Conservation (phyloP, 2,888 invertebrate genomes). For the Trimorus sp. region DNA sequence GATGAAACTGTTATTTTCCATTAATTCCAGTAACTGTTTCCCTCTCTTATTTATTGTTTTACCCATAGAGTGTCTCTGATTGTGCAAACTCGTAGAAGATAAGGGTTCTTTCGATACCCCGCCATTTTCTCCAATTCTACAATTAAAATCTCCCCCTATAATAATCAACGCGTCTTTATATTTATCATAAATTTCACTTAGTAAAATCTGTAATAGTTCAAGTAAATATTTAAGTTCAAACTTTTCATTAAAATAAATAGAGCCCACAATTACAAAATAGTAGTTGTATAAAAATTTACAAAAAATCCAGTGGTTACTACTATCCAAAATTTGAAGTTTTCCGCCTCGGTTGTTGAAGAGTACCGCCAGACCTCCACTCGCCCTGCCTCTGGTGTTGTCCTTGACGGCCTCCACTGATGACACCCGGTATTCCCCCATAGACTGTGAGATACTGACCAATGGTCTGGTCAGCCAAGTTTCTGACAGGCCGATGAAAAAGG, state of each 20-base stretch:
- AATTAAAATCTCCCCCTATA: slow-evolving; percentile 18
- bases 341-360: neutral
- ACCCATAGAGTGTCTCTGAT: slow-evolving; percentile 11
- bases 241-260: slow-evolving; percentile 23
- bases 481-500: neutral
- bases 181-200: slow-evolving; percentile 15
- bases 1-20: slow-evolving; percentile 16
- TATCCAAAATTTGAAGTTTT: slow-evolving; percentile 8
- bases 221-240: neutral
- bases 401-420: neutral
- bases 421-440: neutral
- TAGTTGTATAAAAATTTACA: slow-evolving; percentile 16
- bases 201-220: slow-evolving; percentile 17
- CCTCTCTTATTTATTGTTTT: slow-evolving; percentile 1
- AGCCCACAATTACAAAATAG: slow-evolving; percentile 20
- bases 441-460: neutral
- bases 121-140: slow-evolving; percentile 5
- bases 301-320: slow-evolving; percentile 10
- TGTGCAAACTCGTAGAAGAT: neutral
- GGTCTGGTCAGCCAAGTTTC: neutral
- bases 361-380: slow-evolving; percentile 19
- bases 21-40: slow-evolving; percentile 14
- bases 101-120: slow-evolving; percentile 6
- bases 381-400: slow-evolving; percentile 14
- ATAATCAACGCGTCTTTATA: slow-evolving; percentile 9